Conservation (phyloP, 2,797 vertebrate genomes). For the Dendrocincla fuliginosa region DNA sequence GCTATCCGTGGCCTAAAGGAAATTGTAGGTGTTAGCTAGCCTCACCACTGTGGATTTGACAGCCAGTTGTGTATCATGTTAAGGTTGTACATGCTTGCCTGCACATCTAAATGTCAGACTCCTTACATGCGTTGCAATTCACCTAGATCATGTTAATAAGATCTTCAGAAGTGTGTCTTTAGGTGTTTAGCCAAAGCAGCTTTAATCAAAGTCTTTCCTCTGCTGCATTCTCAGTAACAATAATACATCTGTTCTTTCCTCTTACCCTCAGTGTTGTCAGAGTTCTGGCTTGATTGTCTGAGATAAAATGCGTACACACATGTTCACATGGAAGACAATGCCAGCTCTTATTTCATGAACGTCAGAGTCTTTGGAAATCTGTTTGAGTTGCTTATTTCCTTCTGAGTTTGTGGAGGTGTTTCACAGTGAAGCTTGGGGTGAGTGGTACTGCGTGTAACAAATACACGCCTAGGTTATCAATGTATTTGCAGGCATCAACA, state of each 20-base stretch:
- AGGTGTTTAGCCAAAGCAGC: not conserved
- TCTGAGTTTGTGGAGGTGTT: not conserved
- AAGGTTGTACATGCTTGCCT: not conserved
- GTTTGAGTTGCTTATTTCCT: constrained; percentile 6
- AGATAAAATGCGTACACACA: not conserved
- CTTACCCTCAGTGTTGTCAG: not conserved
- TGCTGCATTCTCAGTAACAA: not conserved
- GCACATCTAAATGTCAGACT: not conserved
- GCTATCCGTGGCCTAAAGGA: not conserved
- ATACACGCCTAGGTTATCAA: not conserved
- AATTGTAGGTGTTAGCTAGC: not conserved
- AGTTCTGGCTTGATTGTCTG: not conserved
- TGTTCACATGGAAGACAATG: not conserved
- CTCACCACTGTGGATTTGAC: not conserved
- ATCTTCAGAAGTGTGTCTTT: not conserved
- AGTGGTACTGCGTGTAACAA: not conserved
- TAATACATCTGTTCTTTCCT: not conserved
- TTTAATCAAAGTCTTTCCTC: not conserved
- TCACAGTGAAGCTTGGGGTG: not conserved
- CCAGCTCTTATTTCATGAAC: not conserved
- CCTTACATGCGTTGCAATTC: not conserved
- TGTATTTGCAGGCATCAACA: not conserved
- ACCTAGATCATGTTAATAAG: not conserved
- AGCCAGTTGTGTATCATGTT: not conserved
- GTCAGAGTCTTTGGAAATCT: constrained; percentile 5